A percentile compares a stretch with the other conserved stretches of the same genome.
These are phyloP conservation scores for Standfussiana lucernea DNA, from an alignment of 2,888 invertebrate species.

Conservation along the genomic window DNA sequence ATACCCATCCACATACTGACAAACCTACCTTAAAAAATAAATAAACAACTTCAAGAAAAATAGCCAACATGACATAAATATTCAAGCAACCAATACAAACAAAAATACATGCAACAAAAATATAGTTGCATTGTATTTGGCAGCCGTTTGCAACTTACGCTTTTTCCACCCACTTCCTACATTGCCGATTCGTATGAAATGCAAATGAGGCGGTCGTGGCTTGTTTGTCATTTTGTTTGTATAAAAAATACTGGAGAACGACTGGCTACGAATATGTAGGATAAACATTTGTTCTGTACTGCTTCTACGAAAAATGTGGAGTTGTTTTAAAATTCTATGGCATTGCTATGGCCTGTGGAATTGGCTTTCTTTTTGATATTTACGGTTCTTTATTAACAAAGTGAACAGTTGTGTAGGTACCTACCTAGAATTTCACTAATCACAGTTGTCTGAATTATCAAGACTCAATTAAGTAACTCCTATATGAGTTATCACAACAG, in stretches of 20 bases:
- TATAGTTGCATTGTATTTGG: conserved; percentile 45
- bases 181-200: conserved; percentile 67
- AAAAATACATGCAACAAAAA: conserved; percentile 17
- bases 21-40: too few relatives aligned
- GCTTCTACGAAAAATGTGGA: conserved; percentile 19
- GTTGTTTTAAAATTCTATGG: conserved; percentile 25
- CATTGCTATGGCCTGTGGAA: conserved; percentile 6
- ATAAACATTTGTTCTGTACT: conserved; percentile 52
- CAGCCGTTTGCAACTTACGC: conserved; percentile 35
- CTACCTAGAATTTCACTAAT: neutral
- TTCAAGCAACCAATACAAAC: conserved; percentile 22
- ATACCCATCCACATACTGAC: too few relatives aligned
- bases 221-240: conserved; percentile 67
- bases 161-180: conserved; percentile 32
- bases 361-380: conserved; percentile 1
- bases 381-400: neutral
- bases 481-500: too few relatives aligned
- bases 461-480: too few relatives aligned
- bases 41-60: neutral
- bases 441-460: neutral
- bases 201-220: conserved; percentile 67
- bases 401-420: neutral
- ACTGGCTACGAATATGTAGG: conserved; percentile 28
- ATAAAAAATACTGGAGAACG: conserved; percentile 59
- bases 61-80: neutral